Evolutionary conservation across 37 sponge, comb jelly and placozoan genomes (phyloP), one percentile per base, ranked within the genome.

Genomic region (Ianthella basta): DNA sequence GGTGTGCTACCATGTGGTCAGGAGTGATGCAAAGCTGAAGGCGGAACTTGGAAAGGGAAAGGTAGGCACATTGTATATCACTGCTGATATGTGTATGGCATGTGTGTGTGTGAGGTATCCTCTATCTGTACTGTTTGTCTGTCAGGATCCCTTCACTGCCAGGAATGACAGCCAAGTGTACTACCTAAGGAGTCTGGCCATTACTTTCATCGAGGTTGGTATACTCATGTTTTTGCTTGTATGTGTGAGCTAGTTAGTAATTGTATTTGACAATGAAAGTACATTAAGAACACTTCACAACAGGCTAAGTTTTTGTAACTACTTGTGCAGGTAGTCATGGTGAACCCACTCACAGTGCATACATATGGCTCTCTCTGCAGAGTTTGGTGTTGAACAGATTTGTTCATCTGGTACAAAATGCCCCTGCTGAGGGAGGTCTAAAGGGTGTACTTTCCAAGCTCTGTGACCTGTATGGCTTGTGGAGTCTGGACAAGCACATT

Each of bases 81-180:
- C 50, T 44, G 50, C 8, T 8, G 50, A 8, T 44, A 8, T 44
- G 50, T 44, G 3, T 8, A 8, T 44, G 50, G 50, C 3, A 8
- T 44, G 50, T 44, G 50, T 44, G 50, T 8, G 3, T 44, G n/a
- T n/a, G n/a, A n/a, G n/a, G n/a, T n/a, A n/a, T n/a, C n/a, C n/a
- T n/a, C n/a, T n/a, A n/a, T n/a, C n/a, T n/a, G n/a, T n/a, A n/a
- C n/a, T n/a, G n/a, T n/a, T n/a, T 32, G 39, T 55, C n/a, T 4
- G 72, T 14, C 56, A 96, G 97, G 78, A 59, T 64, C 44, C 59
- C 16, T 96, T 96, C 61, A 65, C 55, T 37, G 95, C 92, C 56
- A 88, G 80, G 55, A 91, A 91, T 44, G 84, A 94, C 80, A 83
- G 86, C 56, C 94, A 89, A 67, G 94, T 89, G 69, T 96, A 72